Base-by-base conservation (phyloP, 2,797 vertebrate species). In the Gadopsis bispinosus region DNA sequence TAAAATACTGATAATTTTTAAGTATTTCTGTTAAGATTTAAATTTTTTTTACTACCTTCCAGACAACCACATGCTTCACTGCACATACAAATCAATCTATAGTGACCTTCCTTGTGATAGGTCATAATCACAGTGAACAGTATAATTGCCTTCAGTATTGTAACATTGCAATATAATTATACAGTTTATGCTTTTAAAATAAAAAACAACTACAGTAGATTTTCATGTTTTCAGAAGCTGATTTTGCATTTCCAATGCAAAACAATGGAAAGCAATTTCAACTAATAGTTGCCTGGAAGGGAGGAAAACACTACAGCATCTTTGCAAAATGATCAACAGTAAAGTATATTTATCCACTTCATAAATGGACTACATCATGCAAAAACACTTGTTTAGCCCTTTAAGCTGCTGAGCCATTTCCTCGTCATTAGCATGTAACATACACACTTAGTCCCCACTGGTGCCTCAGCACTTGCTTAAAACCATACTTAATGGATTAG, bases 401-500 rank as follows among this genome's bases (percentile, higher is more conserved):
- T 65, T 43, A 39, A 58, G 41, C 78, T 67, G 20, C 67, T 50
- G 51, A 80, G 73, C 67, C 75, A 83, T 83, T 77, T 76, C 45
- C 66, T 78, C 39, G 43, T 63, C 77, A 80, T 89, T 75, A 83
- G 71, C 69, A 79, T 84, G 72, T 65, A 84, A 78, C 68, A 63
- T 72, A 65, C 47, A 31, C 35, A 51, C 35, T 53, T 41, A 61
- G 31, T 71, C 69, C 73, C 71, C 58, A 83, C 78, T 79, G 86
- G 84, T 47, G 73, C 87, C 88, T 79, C 58, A 48, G 80, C 76
- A 54, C 83, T 75, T 47, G 53, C 87, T 83, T 62, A 83, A 84
- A 79, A 76, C 63, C 66, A 33, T 41, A 67, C 54, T 64, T 82
- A 81, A 87, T 81, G 80, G 79, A 69, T 68, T 19, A 54, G 73